Conservation (phyloP, 2,113 vertebrate species). For the Daboia siamensis region DNA sequence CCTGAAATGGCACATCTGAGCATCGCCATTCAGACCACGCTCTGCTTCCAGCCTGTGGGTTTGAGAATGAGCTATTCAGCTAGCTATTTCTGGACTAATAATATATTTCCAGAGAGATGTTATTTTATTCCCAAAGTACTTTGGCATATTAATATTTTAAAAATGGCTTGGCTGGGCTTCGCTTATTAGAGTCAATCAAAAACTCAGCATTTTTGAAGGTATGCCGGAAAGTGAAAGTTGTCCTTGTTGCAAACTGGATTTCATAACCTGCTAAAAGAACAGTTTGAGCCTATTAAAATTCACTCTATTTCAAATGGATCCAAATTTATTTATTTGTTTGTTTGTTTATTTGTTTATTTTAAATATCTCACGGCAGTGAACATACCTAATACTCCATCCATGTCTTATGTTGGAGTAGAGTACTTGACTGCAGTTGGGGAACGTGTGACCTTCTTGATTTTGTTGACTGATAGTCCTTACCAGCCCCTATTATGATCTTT, state of each 20-base stretch:
- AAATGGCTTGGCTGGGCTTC: not conserved
- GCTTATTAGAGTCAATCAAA: not conserved
- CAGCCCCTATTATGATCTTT: not conserved
- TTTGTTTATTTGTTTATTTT: not conserved
- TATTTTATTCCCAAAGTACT: not conserved
- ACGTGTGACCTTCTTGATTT: not conserved
- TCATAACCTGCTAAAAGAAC: not conserved
- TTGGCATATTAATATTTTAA: not conserved
- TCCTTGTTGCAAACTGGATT: not conserved
- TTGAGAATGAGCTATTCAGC: not conserved
- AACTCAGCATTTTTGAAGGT: not conserved
- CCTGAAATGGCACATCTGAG: not conserved
- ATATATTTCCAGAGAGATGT: not conserved
- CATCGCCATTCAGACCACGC: not conserved
- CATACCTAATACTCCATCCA: not conserved
- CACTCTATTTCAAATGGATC: not conserved
- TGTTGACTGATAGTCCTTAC: not conserved
- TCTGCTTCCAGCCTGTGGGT: not conserved
- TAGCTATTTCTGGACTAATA: not conserved
- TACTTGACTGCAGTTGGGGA: not conserved
- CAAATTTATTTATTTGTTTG: not conserved
- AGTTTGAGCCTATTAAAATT: not conserved
- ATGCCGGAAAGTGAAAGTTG: not conserved
- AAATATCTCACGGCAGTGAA: not conserved
- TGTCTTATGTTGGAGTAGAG: not conserved